Percentiles rank a stretch among this genome's conserved stretches.
Conservation (phyloP, 2,113 vertebrate species). For the Ellobius talpinus region DNA sequence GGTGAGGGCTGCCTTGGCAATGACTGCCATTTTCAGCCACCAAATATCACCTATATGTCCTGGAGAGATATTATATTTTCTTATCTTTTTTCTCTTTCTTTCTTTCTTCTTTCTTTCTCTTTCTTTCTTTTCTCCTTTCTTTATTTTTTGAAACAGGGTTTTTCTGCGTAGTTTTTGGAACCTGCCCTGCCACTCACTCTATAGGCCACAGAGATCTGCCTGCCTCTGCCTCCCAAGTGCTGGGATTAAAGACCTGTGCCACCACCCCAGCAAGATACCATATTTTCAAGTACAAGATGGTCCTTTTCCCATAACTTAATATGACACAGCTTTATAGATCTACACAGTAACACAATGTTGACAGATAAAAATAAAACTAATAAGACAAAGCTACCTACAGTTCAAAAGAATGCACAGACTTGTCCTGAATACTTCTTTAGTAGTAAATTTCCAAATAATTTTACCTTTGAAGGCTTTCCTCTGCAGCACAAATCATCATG, state of each 20-base stretch:
- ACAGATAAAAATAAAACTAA: background rate
- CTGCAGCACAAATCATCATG: background rate
- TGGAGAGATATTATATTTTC: constrained; percentile 6
- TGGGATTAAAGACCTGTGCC: too few species aligned
- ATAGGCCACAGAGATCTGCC: too few species aligned
- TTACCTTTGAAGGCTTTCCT: constrained; percentile 31
- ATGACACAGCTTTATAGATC: background rate
- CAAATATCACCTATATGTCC: background rate
- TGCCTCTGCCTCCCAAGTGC: too few species aligned
- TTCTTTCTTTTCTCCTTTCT: too few species aligned
- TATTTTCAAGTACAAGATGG: background rate
- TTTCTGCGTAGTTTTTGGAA: too few species aligned
- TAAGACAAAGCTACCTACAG: background rate
- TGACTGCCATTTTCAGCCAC: background rate
- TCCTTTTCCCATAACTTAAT: background rate
- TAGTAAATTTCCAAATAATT: constrained; percentile 30
- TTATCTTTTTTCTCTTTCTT: too few species aligned
- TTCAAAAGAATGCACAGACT: background rate
- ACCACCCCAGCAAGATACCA: background rate
- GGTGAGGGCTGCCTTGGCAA: background rate
- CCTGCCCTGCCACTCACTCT: too few species aligned
- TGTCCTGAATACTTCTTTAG: background rate
- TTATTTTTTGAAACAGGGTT: too few species aligned
- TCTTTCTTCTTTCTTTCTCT: too few species aligned
- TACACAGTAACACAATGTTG: background rate